phyloP scores from a whole-genome alignment of 2,888 invertebrate species.

The Drosophila helvetica region DNA sequence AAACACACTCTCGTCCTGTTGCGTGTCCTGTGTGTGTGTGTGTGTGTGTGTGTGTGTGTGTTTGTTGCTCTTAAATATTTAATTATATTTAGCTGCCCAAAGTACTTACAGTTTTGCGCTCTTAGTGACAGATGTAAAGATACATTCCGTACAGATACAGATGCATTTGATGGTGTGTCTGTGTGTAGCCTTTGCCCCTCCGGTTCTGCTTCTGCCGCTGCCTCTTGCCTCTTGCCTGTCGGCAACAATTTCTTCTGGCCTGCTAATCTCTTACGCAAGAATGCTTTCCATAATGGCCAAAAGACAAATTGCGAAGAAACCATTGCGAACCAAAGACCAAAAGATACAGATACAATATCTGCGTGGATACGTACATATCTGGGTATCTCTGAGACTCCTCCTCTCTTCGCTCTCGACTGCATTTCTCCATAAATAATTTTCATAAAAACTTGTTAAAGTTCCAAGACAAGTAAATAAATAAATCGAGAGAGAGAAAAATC shows the following conservation, averaged over 20 bases:
- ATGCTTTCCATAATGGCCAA: constrained; percentile 43
- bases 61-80: constrained; percentile 71
- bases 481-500: constrained; percentile 29
- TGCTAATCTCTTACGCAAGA: constrained; percentile 60
- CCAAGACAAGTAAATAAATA: constrained; percentile 66
- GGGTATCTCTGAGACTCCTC: neutral
- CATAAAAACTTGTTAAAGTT: constrained; percentile 68
- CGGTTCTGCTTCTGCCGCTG: too few relatives aligned
- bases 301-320: constrained; percentile 44
- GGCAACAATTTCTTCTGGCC: constrained; percentile 10
- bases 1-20: neutral
- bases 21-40: constrained; percentile 3
- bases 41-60: constrained; percentile 17
- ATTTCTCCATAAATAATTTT: constrained; percentile 67
- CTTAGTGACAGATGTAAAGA: constrained; percentile 55
- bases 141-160: constrained; percentile 49
- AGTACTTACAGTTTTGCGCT: constrained; percentile 79
- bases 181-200: neutral
- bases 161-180: constrained; percentile 56
- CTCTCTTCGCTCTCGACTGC: neutral
- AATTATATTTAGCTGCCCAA: constrained; percentile 79
- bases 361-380: neutral
- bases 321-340: constrained; percentile 15
- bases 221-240: neutral
- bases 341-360: constrained; percentile 25